These are phyloP conservation scores for Calephelis virginiensis DNA, from an alignment of 1,140 invertebrate species.

Conservation along the genomic window DNA sequence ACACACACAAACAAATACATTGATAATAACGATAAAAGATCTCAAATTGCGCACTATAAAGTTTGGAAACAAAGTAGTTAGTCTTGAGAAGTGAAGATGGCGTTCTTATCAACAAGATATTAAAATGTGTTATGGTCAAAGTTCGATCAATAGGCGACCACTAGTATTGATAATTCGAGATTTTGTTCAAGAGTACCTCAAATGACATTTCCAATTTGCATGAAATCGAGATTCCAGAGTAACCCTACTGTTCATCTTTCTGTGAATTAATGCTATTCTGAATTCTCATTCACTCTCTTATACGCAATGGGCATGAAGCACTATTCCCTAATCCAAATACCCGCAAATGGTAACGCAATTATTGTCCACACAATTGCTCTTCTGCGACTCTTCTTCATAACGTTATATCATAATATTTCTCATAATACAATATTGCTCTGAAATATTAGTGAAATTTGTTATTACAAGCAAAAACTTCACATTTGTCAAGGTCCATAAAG, in stretches of 20 bases:
- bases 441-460: conserved; percentile 47
- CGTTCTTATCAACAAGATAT: too few relatives aligned
- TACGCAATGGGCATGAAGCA: conserved; percentile 33
- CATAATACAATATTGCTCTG: conserved; percentile 66
- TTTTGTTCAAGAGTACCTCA: too few relatives aligned
- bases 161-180: too few relatives aligned
- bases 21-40: too few relatives aligned
- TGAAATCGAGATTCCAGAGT: too few relatives aligned
- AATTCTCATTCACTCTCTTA: conserved; percentile 39
- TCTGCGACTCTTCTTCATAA: conserved; percentile 48
- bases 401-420: conserved; percentile 64
- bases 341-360: conserved; percentile 42
- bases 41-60: too few relatives aligned
- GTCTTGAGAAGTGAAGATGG: too few relatives aligned
- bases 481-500: conserved; percentile 38
- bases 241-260: not conserved
- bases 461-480: conserved; percentile 33
- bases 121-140: too few relatives aligned
- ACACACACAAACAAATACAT: too few relatives aligned
- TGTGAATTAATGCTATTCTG: not conserved
- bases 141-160: too few relatives aligned
- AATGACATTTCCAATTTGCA: too few relatives aligned
- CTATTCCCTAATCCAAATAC: conserved; percentile 32
- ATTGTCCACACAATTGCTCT: conserved; percentile 61
- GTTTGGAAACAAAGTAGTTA: too few relatives aligned